Percentiles rank a stretch among this genome's conserved stretches.
phyloP scores from a whole-genome alignment of 2,888 invertebrate genomes.

The Oscheius sp. region DNA sequence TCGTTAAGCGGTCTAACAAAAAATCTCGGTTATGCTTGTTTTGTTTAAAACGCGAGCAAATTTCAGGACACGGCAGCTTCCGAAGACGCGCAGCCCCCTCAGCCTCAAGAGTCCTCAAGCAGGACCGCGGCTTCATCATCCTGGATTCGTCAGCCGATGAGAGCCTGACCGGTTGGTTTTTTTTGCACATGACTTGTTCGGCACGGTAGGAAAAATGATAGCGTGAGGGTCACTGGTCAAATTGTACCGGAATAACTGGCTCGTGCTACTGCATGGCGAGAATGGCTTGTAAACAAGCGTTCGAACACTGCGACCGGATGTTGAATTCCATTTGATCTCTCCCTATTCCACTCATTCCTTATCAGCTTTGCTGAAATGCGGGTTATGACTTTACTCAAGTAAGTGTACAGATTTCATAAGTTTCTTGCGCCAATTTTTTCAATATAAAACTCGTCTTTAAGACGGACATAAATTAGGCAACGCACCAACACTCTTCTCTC shows the following conservation, averaged over 20 bases:
- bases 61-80: slow-evolving; percentile 50
- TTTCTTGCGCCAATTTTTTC: no score
- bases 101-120: slow-evolving; percentile 9
- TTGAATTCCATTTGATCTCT: no score
- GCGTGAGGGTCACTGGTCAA: slow-evolving; percentile 24
- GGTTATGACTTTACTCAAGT: no score
- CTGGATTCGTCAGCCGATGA: slow-evolving; percentile 60
- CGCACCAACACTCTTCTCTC: no score
- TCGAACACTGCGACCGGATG: no score
- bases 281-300: background rate
- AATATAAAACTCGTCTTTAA: no score
- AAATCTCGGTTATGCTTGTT: no score
- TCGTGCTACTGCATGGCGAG: background rate
- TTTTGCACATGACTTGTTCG: background rate
- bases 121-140: slow-evolving; percentile 63
- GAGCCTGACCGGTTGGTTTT: slow-evolving; percentile 42
- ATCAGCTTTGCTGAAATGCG: no score
- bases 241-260: slow-evolving; percentile 23
- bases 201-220: slow-evolving; percentile 7
- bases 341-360: no score
- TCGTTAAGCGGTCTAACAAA: no score
- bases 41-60: background rate
- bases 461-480: no score
- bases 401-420: no score
- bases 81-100: slow-evolving; percentile 25